Evolutionary conservation across 1,140 invertebrate genomes (phyloP), one percentile per base, ranked within the genome.

Genomic region (Ladona fulva): DNA sequence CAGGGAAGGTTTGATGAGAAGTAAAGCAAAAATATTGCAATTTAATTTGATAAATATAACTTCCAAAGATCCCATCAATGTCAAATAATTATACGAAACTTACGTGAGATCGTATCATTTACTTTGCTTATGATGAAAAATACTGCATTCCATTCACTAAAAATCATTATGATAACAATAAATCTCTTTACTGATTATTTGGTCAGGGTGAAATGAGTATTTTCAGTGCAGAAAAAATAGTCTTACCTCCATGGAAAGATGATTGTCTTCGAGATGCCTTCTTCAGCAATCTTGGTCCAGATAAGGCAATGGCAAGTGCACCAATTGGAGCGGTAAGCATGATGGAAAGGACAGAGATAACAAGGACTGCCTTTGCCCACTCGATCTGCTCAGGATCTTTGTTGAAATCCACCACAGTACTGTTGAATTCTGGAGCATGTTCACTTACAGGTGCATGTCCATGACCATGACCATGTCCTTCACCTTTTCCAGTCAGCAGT

Each of bases 241-340:
- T 6, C 52, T 5, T 19, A 66, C 52, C 52, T 66, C 52, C 52
- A 66, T 66, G 52, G 52, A 66, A 66, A 19, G 52, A 66, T 66
- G 52, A 88, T 87, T 14, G 90, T 91, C 84, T 90, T 91, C n/a
- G 89, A 6, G 84, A 83, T 0, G 85, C 86, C 80, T 89, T 91
- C 81, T 87, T 91, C 79, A 98, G 87, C 19, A 98, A 86, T 79
- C 89, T 88, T 0, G 94, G 91, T 0, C 94, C 95, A 0, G 90
- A 87, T 0, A 97, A 81, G 0, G 92, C 91, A 78, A 97, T 97
- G n/a, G 95, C 85, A 74, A 96, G 92, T 24, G 95, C 95, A 0
- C 96, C 95, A 0, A 95, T 86, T 0, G 96, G 97, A 0, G 96
- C 96, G 0, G 96, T 97, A 74, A 97, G 85, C 0, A 98, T 86